A percentile compares a stretch with the other conserved stretches of the same genome.
Conservation (phyloP, 2,113 vertebrate species). For the Heterochromis multidens region DNA sequence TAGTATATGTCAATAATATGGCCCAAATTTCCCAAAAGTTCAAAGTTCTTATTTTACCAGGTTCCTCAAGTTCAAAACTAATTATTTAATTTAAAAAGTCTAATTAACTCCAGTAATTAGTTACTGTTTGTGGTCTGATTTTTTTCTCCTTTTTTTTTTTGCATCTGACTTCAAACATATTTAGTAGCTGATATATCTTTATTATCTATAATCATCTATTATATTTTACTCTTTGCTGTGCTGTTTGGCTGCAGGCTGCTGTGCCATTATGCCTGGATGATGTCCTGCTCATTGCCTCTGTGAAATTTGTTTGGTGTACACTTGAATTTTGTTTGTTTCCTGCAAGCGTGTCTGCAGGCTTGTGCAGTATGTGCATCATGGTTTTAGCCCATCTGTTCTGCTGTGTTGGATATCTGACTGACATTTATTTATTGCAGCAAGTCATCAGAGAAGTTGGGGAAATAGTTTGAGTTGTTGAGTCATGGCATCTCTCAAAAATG, state of each 20-base stretch:
- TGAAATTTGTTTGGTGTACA: fast-evolving
- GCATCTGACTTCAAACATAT: fast-evolving
- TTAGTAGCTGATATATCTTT: too few relatives aligned
- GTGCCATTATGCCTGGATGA: background rate
- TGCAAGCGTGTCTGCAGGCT: background rate
- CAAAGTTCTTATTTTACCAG: background rate
- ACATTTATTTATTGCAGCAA: background rate
- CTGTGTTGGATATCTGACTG: background rate
- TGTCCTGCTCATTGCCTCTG: background rate
- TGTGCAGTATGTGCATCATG: background rate
- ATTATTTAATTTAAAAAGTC: background rate
- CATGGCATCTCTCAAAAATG: background rate
- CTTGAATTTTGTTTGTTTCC: background rate
- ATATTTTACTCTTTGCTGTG: fast-evolving
- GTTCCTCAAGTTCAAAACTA: background rate
- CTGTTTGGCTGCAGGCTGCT: background rate
- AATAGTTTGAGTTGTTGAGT: background rate
- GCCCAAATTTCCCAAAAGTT: too few relatives aligned
- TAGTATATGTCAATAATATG: background rate
- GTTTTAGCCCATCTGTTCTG: background rate
- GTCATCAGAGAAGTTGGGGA: background rate
- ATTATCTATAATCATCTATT: background rate
- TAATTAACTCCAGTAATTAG: fast-evolving
- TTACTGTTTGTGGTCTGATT: background rate
- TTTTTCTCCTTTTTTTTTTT: background rate